These are phyloP conservation scores for Strigamia transsilvanica DNA, from an alignment of 2,888 invertebrate genomes.

Conservation along the genomic window DNA sequence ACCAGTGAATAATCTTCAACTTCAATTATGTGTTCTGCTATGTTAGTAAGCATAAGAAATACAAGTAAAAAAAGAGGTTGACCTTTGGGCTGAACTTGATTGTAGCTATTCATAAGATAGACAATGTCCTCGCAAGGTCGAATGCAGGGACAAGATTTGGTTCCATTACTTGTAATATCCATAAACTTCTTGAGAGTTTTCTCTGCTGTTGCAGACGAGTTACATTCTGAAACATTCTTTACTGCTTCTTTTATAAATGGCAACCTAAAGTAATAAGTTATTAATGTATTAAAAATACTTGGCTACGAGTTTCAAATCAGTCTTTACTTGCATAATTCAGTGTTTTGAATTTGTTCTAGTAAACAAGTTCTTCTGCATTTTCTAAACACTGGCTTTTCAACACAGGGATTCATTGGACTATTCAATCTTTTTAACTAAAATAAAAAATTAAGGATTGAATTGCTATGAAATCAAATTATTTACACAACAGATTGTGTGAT, in stretches of 20 bases:
- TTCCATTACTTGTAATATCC: not conserved
- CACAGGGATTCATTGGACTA: not conserved
- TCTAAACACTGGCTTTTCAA: not conserved
- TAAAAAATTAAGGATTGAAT: not conserved
- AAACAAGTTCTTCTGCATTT: constrained; percentile 18
- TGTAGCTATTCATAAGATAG: not conserved
- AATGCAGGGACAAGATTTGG: not conserved
- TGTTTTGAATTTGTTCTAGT: not conserved
- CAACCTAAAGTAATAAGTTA: not conserved
- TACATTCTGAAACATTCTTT: not conserved
- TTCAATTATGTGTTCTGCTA: constrained; percentile 8
- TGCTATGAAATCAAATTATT: too few species aligned
- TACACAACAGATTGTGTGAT: too few species aligned
- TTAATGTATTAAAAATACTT: too few species aligned
- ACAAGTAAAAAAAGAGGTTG: not conserved
- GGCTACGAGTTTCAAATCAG: too few species aligned
- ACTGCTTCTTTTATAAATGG: not conserved
- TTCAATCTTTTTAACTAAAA: not conserved
- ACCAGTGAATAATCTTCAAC: not conserved
- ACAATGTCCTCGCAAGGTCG: not conserved
- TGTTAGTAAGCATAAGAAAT: not conserved
- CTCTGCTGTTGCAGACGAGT: not conserved
- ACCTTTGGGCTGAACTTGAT: not conserved
- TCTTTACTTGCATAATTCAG: not conserved
- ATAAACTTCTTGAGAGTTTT: not conserved